Conservation (phyloP, 1,140 invertebrate genomes). For the Drosophila obscura region DNA sequence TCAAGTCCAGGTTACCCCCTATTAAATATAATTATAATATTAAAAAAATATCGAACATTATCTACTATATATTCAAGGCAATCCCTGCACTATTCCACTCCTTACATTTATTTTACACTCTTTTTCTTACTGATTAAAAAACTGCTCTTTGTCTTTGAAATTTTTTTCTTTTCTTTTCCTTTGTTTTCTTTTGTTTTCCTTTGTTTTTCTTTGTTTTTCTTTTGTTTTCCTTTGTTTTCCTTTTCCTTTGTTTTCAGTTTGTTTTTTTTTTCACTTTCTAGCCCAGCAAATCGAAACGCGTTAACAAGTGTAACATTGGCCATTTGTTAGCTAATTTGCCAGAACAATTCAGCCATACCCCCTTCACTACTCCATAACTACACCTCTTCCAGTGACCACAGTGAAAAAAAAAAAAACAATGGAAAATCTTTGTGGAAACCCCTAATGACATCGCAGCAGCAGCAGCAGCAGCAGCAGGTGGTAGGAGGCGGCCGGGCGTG, state of each 20-base stretch:
- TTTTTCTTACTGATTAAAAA: constrained; percentile 3
- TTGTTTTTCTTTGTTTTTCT: not conserved
- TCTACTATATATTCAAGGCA: too few species aligned
- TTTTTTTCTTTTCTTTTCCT: constrained; percentile 11
- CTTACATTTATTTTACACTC: constrained; percentile 32
- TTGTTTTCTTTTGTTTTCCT: not conserved
- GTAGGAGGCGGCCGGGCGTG: not conserved
- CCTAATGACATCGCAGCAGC: constrained; percentile 25
- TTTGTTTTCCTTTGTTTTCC: too few species aligned
- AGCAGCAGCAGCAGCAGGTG: not conserved
- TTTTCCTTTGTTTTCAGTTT: not conserved
- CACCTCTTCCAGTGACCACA: constrained; percentile 42
- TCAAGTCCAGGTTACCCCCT: too few species aligned
- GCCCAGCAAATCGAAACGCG: constrained; percentile 67
- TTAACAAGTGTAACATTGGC: constrained; percentile 78
- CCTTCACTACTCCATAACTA: not conserved
- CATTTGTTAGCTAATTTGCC: constrained; percentile 70
- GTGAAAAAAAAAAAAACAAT: constrained; percentile 16
- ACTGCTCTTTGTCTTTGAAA: constrained; percentile 21
- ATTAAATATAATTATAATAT: too few species aligned
- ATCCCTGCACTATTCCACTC: not conserved
- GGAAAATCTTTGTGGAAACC: constrained; percentile 10
- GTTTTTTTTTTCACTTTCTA: constrained; percentile 37
- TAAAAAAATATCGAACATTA: too few species aligned
- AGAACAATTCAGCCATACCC: constrained; percentile 49